phyloP scores from a whole-genome alignment of 2,113 vertebrate species.

The Scomber colias region DNA sequence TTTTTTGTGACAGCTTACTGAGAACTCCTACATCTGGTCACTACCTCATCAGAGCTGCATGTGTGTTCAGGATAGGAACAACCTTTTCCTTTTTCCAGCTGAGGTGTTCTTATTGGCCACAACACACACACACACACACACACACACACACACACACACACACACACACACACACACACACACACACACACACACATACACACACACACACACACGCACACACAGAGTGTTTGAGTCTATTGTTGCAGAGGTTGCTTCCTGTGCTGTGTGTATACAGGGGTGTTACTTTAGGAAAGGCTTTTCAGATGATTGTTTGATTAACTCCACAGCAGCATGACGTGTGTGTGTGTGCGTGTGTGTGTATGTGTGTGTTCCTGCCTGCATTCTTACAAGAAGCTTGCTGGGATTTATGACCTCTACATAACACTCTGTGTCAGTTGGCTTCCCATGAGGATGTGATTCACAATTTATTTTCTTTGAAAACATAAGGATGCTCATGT shows the following conservation, averaged over 20 bases:
- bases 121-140: not conserved
- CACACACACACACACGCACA: constrained; percentile 2
- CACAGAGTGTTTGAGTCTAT: not conserved
- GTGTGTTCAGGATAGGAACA: not conserved
- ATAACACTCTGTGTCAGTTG: not conserved
- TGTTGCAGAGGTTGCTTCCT: constrained; percentile 35
- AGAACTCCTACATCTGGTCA: too few relatives aligned
- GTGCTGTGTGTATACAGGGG: constrained; percentile 20
- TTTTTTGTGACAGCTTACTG: too few relatives aligned
- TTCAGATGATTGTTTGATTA: constrained; percentile 33
- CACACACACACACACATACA: constrained; percentile 14
- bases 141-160: constrained; percentile 8
- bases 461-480: constrained; percentile 14
- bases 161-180: constrained; percentile 12
- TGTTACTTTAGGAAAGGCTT: constrained; percentile 44
- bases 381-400: not conserved
- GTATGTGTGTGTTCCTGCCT: constrained; percentile 16
- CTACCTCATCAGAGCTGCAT: too few relatives aligned
- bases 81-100: constrained; percentile 1
- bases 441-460: not conserved
- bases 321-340: constrained; percentile 4
- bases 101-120: constrained; percentile 14
- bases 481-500: constrained; percentile 11
- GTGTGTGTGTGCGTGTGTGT: not conserved
- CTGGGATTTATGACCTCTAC: constrained; percentile 24